A percentile compares a stretch with the other conserved stretches of the same genome.
Conservation (phyloP, 2,797 vertebrate genomes). For the Parauchenoglanis punctatus region DNA sequence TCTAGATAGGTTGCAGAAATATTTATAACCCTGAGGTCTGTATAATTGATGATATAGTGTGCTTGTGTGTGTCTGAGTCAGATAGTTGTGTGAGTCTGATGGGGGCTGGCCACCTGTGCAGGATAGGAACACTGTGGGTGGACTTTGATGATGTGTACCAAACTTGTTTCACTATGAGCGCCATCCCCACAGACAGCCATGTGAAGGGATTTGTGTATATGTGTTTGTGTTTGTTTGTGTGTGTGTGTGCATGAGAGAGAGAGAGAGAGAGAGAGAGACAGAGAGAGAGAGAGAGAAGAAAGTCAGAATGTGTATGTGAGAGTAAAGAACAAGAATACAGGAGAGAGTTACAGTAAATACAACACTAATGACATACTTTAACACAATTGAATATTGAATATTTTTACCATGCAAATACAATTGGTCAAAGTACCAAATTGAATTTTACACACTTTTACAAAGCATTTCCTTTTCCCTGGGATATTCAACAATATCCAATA, state of each 20-base stretch:
- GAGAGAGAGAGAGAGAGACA: no score
- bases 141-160: slow-evolving; percentile 54
- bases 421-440: not conserved
- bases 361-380: not conserved
- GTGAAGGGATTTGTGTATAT: slow-evolving; percentile 24
- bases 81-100: slow-evolving; percentile 42
- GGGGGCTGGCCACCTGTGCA: slow-evolving; percentile 53
- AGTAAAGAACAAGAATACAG: not conserved
- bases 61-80: slow-evolving; percentile 45
- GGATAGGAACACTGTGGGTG: slow-evolving; percentile 56
- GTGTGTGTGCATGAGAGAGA: slow-evolving; percentile 6
- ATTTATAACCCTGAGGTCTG: slow-evolving; percentile 42
- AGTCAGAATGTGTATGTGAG: not conserved
- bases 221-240: not conserved
- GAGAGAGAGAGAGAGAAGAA: not conserved
- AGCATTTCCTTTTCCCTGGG: not conserved
- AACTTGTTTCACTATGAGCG: slow-evolving; percentile 54
- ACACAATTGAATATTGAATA: not conserved
- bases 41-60: slow-evolving; percentile 40
- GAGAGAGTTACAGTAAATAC: not conserved
- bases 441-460: not conserved
- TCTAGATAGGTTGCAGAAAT: slow-evolving; percentile 38
- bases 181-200: slow-evolving; percentile 43
- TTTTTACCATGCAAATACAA: not conserved
- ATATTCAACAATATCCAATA: not conserved